A percentile compares a stretch with the other conserved stretches of the same genome.
Conservation (phyloP, 2,888 invertebrate species). For the Eupithecia insigniata region DNA sequence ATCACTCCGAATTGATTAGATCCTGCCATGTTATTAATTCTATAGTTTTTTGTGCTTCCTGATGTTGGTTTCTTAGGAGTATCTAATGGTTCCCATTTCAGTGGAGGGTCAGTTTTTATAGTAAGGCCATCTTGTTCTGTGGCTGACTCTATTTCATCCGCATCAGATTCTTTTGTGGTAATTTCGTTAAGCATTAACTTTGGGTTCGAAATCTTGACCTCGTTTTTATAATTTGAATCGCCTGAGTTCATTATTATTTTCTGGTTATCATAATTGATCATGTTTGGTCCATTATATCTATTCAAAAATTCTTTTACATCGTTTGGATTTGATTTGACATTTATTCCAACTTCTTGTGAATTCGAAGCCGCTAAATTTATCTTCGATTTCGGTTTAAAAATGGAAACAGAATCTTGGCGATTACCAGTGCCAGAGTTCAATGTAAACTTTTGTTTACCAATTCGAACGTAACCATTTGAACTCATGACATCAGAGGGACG, state of each 20-base stretch:
- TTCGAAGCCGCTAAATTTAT: neutral
- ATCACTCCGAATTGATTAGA: neutral
- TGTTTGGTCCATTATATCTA: neutral
- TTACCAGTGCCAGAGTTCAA: slow-evolving; percentile 28
- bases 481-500: neutral
- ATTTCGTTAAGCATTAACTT: neutral
- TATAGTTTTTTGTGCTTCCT: neutral
- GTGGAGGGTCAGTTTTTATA: neutral
- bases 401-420: slow-evolving; percentile 14
- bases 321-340: neutral
- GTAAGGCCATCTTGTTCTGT: neutral
- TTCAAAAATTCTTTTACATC: neutral
- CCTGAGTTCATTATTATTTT: neutral
- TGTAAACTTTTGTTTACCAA: slow-evolving; percentile 32
- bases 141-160: neutral
- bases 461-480: slow-evolving; percentile 10
- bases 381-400: slow-evolving; percentile 13
- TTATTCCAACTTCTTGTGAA: neutral
- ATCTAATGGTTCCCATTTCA: neutral
- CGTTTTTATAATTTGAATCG: neutral
- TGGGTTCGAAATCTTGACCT: neutral
- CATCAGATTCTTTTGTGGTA: neutral
- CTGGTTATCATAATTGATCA: neutral
- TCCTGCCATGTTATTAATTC: neutral
- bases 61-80: neutral